Conservation (phyloP, 2,888 invertebrate genomes). For the Latrodectus elegans region DNA sequence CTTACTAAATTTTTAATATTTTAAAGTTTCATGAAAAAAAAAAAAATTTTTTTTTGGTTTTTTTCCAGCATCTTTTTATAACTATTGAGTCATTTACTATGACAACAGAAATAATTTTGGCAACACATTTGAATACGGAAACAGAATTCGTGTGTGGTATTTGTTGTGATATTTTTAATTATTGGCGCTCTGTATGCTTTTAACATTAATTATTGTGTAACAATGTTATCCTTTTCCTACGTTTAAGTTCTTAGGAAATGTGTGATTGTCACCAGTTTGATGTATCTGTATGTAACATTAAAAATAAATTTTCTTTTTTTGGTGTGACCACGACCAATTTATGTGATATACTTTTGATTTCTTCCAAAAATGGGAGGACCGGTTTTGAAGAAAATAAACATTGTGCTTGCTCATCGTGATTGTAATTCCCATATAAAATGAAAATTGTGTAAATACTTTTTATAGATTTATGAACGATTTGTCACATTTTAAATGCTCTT, state of each 20-base stretch:
- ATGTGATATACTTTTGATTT: constrained; percentile 29
- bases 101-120: constrained; percentile 23
- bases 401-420: constrained; percentile 24
- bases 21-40: background rate
- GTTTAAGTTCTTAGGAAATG: constrained; percentile 18
- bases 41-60: no score
- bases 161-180: constrained; percentile 47
- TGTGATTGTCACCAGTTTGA: background rate
- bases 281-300: background rate
- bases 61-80: constrained; percentile 33
- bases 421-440: constrained; percentile 14
- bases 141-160: constrained; percentile 69
- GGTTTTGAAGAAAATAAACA: constrained; percentile 47
- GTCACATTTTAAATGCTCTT: constrained; percentile 9
- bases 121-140: constrained; percentile 66
- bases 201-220: constrained; percentile 24
- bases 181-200: constrained; percentile 58
- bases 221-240: constrained; percentile 7
- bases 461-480: constrained; percentile 8
- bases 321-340: background rate
- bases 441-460: constrained; percentile 23
- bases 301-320: background rate
- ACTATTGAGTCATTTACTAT: constrained; percentile 33
- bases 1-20: no score
- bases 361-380: constrained; percentile 59